Evolutionary conservation across 92 coral and sea anemone species (phyloP), one percentile per base, ranked within the genome.

Genomic region (Micromussa lordhowensis): DNA sequence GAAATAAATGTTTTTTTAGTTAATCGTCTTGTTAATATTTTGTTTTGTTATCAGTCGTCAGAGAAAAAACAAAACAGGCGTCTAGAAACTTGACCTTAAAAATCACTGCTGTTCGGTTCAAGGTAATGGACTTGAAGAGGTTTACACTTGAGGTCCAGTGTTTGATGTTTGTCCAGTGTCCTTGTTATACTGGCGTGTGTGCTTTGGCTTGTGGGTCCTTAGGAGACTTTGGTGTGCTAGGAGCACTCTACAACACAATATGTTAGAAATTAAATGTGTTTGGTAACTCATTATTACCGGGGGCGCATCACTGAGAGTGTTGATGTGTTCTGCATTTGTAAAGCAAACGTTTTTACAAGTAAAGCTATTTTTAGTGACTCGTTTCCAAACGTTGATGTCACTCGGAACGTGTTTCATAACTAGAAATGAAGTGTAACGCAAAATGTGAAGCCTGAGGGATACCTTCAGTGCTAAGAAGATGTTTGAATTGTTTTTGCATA

Each of bases 151-250:
- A 13, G 16, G 34, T 13, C 49, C 48, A 15, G 31, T 30, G n/a
- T 15, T 84, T n/a, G 2, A 3, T 55, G 36, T 10, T 70, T 49
- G 0, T 35, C 44, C 66, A 24, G 17, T 30, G 15, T 76, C 58
- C 69, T 35, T 29, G 73, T 30, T 87, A 87, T 40, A 87, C 90
- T 1, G 73, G 84, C 6, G 90, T 87, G 68, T 87, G 84, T n/a
- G 84, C 84, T 69, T 87, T 87, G 7, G n/a, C 80, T 32, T 69
- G 44, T 54, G 84, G 68, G n/a, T 87, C 79, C 53, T 59, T 87
- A 18, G 90, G 79, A 79, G 79, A 40, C 79, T 79, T 87, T 18
- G 90, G 90, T 28, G 85, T 87, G 61, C 90, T 87, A 6, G 90
- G 90, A 70, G 84, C 71, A 53, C 85, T 69, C 88, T 85, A 58